These are phyloP conservation scores for Tetragnatha montana DNA, from an alignment of 2,888 invertebrate species.

Conservation along the genomic window DNA sequence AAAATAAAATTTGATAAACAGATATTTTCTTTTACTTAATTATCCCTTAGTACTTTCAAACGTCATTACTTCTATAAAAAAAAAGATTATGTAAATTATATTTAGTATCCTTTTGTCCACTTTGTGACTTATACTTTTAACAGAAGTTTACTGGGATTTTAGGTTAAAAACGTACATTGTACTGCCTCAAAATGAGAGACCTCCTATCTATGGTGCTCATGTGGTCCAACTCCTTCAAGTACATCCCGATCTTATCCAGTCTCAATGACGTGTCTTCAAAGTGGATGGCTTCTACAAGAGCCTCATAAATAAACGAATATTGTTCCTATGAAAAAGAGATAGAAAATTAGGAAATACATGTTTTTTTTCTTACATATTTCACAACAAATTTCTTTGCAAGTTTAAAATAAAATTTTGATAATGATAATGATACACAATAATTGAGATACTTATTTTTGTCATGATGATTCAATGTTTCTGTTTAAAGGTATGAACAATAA, in stretches of 20 bases:
- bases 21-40: neutral
- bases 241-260: constrained; percentile 42
- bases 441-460: too few relatives aligned
- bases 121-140: neutral
- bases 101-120: neutral
- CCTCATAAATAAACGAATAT: constrained; percentile 72
- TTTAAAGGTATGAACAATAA: too few relatives aligned
- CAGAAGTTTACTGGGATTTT: neutral
- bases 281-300: constrained; percentile 70
- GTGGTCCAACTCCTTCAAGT: constrained; percentile 63
- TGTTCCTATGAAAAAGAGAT: constrained; percentile 59
- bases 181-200: constrained; percentile 57
- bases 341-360: neutral
- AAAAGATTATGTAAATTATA: neutral
- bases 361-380: too few relatives aligned
- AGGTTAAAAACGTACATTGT: constrained; percentile 41
- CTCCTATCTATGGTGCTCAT: constrained; percentile 51
- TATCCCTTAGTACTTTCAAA: neutral
- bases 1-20: too few relatives aligned
- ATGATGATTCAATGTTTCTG: too few relatives aligned
- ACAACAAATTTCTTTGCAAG: too few relatives aligned
- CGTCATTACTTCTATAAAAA: neutral
- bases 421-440: too few relatives aligned
- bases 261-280: constrained; percentile 64
- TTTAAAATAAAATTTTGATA: too few relatives aligned